phyloP scores from a whole-genome alignment of 2,797 vertebrate genomes.

The Hoplostethus atlanticus region DNA sequence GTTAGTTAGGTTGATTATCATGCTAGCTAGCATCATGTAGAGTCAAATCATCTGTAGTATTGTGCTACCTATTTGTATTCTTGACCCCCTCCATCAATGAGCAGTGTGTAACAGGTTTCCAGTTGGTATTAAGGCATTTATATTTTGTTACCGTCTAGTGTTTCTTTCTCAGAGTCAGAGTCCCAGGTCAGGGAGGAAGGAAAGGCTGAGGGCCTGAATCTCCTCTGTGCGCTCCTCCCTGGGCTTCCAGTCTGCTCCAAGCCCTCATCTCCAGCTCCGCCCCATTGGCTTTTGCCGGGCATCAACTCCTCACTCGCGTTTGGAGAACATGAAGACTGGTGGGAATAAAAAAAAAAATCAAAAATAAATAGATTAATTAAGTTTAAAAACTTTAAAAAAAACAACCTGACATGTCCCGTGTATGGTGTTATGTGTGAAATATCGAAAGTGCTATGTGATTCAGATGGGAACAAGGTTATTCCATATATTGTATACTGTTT shows the following conservation, averaged over 20 bases:
- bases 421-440: neutral
- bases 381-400: no score
- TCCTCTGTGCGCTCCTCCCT: constrained; percentile 74
- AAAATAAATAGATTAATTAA: no score
- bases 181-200: constrained; percentile 87
- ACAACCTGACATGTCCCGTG: neutral
- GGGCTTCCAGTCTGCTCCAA: constrained; percentile 45
- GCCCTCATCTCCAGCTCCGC: constrained; percentile 54
- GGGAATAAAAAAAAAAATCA: neutral
- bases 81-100: neutral
- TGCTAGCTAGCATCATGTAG: neutral
- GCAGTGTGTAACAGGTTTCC: constrained; percentile 40
- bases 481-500: neutral
- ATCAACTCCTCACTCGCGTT: constrained; percentile 64
- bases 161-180: constrained; percentile 88
- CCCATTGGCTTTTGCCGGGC: constrained; percentile 56
- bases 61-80: neutral
- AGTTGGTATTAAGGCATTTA: constrained; percentile 5
- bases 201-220: constrained; percentile 82
- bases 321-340: constrained; percentile 71
- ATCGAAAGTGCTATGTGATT: neutral
- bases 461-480: neutral
- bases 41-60: neutral
- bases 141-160: constrained; percentile 79
- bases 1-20: constrained; percentile 3